Evolutionary conservation across 2,888 invertebrate species (phyloP).

Genomic region (Diadromus collaris): DNA sequence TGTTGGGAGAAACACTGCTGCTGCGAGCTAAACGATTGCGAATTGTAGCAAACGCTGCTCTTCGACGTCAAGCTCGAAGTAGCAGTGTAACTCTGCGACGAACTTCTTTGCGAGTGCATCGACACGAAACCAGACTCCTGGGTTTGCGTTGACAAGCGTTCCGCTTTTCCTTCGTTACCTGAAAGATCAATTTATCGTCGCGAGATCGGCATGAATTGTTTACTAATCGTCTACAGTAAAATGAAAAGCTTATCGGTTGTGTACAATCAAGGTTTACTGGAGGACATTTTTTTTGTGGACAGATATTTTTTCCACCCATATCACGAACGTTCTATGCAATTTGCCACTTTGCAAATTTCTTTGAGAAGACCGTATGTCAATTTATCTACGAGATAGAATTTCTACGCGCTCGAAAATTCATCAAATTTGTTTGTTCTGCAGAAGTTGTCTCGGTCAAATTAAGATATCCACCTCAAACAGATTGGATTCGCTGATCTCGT

Average conservation of each 20-base stretch:
- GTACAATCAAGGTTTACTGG: not conserved
- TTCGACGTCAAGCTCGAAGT: slow-evolving; percentile 81
- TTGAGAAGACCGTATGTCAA: not conserved
- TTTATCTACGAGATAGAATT: not conserved
- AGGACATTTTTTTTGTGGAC: slow-evolving; percentile 35
- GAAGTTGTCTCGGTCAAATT: not conserved
- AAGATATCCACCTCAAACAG: slow-evolving; percentile 13
- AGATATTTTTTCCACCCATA: slow-evolving; percentile 3
- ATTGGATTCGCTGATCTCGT: slow-evolving; percentile 29
- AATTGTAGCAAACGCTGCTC: slow-evolving; percentile 81
- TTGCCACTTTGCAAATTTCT: not conserved
- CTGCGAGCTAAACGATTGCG: slow-evolving; percentile 74
- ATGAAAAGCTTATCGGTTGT: not conserved
- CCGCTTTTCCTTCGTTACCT: slow-evolving; percentile 79
- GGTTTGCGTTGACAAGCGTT: slow-evolving; percentile 79
- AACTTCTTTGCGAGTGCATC: slow-evolving; percentile 84
- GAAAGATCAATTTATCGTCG: slow-evolving; percentile 15
- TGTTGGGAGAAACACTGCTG: slow-evolving; percentile 76
- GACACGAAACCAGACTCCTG: slow-evolving; percentile 84
- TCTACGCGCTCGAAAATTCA: not conserved
- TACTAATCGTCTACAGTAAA: not conserved
- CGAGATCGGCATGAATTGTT: not conserved
- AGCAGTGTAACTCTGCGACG: slow-evolving; percentile 82
- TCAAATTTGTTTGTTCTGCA: not conserved
- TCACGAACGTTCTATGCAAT: too few relatives aligned